Base-by-base conservation (phyloP, 2,113 vertebrate species). In the Ptilonorhynchus violaceus region DNA sequence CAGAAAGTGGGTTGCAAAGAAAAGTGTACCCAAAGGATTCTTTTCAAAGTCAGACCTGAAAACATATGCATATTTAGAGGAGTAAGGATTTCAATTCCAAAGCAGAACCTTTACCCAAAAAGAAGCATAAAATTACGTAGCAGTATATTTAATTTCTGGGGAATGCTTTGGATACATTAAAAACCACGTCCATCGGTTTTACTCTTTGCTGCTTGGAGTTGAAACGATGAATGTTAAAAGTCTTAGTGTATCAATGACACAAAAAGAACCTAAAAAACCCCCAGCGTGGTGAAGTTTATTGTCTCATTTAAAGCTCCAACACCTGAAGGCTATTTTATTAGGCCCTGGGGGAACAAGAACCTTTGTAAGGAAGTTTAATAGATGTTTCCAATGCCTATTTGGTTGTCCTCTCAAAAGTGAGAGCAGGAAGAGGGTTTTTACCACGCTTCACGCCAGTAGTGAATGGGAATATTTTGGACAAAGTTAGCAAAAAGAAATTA, bases 401-500 rank as follows among this genome's bases (percentile, higher is more conserved):
- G 27, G 11, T 55, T 28, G 17, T 81, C 30, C 28, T 78, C 37
- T 53, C 68, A 68, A 83, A 73, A 59, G 5, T 7, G 7, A 56
- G 64, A 68, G n/a, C 9, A 46, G 27, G 11, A 70, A 79, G 52
- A n/a, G 6, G 2, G 6, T 67, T 75, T 80, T 58, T 59, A 4
- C 27, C 42, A 2, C 8, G 2, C 8, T 31, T 58, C 67, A 14
- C 1, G 1, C 27, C 41, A 24, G 13, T 3, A 70, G 16, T 7
- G 50, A 46, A 27, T 35, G 53, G 68, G 89, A 87, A 50, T 62
- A 59, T 55, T 93, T 85, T 70, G 58, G 58, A 28, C 11, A 53
- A 79, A 85, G 12, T 44, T 44, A 49, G 37, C 17, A 64, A 49
- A 69, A 35, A 37, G 12, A 53, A 75, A 56, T 68, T 6, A 60